phyloP scores from a whole-genome alignment of 2,113 vertebrate species.

The Salvelinus fontinalis region DNA sequence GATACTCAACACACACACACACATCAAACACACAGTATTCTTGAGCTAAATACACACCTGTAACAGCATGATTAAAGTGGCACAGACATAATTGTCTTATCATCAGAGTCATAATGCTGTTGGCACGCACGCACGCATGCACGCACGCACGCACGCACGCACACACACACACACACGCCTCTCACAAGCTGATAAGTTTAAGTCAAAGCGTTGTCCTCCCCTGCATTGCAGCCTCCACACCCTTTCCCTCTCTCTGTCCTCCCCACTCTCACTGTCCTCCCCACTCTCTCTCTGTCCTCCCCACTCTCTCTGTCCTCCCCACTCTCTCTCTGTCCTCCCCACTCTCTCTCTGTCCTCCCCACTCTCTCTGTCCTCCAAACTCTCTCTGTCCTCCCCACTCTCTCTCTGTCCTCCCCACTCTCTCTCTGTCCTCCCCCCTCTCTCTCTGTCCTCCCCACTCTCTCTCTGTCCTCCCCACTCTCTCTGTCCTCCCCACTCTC shows the following conservation, averaged over 20 bases:
- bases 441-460: no score
- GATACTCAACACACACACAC: not conserved
- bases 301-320: no score
- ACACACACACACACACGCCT: slow-evolving; percentile 6
- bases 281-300: no score
- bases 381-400: no score
- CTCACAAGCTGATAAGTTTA: not conserved
- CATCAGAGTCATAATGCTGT: not conserved
- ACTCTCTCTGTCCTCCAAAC: no score
- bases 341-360: no score
- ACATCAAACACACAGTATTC: not conserved
- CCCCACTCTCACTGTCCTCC: not conserved
- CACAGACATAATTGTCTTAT: not conserved
- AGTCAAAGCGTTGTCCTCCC: slow-evolving; percentile 35
- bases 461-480: no score
- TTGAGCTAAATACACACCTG: not conserved
- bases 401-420: no score
- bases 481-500: no score
- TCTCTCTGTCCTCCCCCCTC: no score
- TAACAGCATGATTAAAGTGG: not conserved
- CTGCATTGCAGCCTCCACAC: slow-evolving; percentile 78
- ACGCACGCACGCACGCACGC: no score
- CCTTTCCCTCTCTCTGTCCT: slow-evolving; percentile 51
- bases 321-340: no score
- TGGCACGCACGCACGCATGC: not conserved